Conservation (phyloP, 2,113 vertebrate genomes). For the Barbus barbus region DNA sequence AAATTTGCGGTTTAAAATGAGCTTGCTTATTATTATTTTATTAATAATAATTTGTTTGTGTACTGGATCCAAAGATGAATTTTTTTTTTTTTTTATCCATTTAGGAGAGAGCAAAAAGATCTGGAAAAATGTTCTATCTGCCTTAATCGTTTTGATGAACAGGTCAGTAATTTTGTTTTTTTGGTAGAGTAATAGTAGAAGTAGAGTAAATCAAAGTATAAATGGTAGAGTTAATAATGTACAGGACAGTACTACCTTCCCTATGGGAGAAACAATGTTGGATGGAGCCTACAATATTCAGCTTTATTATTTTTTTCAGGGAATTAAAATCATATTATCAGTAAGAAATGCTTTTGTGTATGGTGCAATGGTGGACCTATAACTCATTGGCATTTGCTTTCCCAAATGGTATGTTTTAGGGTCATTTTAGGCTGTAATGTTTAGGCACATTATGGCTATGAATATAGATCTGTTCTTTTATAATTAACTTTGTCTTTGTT, state of each 20-base stretch:
- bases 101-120: background rate
- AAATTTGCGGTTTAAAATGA: background rate
- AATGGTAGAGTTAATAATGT: too few relatives aligned
- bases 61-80: background rate
- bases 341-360: too few relatives aligned
- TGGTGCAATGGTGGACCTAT: background rate
- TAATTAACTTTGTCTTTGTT: background rate
- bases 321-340: background rate
- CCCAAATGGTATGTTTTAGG: background rate
- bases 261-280: background rate
- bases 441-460: background rate
- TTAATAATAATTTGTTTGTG: background rate
- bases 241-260: background rate
- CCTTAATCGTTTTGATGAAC: background rate
- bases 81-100: background rate
- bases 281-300: background rate
- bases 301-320: background rate
- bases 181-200: background rate
- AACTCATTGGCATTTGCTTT: background rate
- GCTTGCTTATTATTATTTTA: background rate
- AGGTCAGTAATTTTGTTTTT: slow-evolving; percentile 18
- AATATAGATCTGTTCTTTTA: background rate
- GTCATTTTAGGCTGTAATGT: background rate
- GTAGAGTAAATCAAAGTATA: too few relatives aligned
- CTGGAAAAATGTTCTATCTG: background rate